These are phyloP conservation scores for Pitangus sulphuratus DNA, from an alignment of 2,797 vertebrate genomes.

Conservation along the genomic window DNA sequence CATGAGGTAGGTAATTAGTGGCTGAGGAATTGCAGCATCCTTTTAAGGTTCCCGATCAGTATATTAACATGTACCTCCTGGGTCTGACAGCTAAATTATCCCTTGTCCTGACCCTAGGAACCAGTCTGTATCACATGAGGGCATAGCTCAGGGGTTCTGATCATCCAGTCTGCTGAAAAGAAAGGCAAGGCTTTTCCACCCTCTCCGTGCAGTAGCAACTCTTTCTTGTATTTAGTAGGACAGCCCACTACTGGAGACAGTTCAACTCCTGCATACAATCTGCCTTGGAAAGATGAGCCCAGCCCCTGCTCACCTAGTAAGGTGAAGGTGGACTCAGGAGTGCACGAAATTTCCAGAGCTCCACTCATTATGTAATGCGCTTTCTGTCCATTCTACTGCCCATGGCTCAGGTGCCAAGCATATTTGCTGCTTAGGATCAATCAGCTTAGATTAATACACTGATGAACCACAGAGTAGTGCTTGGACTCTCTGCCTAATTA, in stretches of 20 bases:
- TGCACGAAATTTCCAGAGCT: neutral
- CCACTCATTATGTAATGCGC: neutral
- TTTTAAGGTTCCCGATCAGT: neutral
- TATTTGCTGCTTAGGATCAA: neutral
- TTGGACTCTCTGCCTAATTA: neutral
- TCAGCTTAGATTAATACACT: neutral
- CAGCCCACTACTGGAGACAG: neutral
- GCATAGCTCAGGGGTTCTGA: neutral
- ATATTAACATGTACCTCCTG: neutral
- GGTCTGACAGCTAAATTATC: neutral
- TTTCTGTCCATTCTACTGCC: neutral
- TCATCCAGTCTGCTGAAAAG: neutral
- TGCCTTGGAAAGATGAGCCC: neutral
- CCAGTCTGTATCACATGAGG: neutral
- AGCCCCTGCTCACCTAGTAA: neutral
- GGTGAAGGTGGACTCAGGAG: neutral
- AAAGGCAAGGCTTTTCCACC: neutral
- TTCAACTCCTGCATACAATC: rapidly evolving
- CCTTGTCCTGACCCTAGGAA: neutral
- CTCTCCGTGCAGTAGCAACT: neutral
- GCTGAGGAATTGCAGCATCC: neutral
- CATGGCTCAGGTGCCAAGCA: rapidly evolving
- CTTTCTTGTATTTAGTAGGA: rapidly evolving
- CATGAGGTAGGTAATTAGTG: neutral
- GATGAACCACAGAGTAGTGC: neutral